These are phyloP conservation scores for Tribolium freemani DNA, from an alignment of 2,888 invertebrate species.

Conservation along the genomic window DNA sequence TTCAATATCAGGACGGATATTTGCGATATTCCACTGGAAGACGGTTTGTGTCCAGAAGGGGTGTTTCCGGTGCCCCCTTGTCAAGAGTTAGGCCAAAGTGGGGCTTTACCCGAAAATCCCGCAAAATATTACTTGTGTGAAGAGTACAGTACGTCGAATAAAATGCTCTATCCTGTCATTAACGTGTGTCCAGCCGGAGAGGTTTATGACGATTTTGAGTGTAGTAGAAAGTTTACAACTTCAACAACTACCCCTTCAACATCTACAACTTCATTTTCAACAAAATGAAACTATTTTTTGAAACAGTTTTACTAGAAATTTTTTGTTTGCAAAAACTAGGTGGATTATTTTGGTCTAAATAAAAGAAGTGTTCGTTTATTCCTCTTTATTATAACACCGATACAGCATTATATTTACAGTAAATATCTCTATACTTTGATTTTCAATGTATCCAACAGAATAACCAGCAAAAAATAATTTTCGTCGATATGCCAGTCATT, in stretches of 20 bases:
- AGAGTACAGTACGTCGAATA: not conserved
- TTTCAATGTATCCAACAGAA: constrained; percentile 4
- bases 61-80: constrained; percentile 28
- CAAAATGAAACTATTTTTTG: too few relatives aligned
- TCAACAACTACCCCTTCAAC: not conserved
- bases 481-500: constrained; percentile 14
- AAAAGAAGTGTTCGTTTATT: not conserved
- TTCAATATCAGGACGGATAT: not conserved
- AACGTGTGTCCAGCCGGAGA: constrained; percentile 48
- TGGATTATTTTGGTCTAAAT: constrained; percentile 5
- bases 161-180: constrained; percentile 43
- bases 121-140: constrained; percentile 11
- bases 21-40: constrained; percentile 1
- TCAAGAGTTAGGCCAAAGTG: not conserved
- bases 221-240: not conserved
- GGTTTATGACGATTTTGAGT: constrained; percentile 31
- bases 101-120: not conserved
- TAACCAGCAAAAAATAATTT: constrained; percentile 14
- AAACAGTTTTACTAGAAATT: too few relatives aligned
- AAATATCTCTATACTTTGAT: constrained; percentile 32
- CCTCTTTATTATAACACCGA: constrained; percentile 19
- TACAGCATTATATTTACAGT: constrained; percentile 26
- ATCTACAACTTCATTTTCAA: not conserved
- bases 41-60: not conserved
- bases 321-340: too few relatives aligned